A percentile compares a stretch with the other conserved stretches of the same genome.
Evolutionary conservation across 2,888 invertebrate genomes (phyloP).

Genomic region (Volucella bombylans): DNA sequence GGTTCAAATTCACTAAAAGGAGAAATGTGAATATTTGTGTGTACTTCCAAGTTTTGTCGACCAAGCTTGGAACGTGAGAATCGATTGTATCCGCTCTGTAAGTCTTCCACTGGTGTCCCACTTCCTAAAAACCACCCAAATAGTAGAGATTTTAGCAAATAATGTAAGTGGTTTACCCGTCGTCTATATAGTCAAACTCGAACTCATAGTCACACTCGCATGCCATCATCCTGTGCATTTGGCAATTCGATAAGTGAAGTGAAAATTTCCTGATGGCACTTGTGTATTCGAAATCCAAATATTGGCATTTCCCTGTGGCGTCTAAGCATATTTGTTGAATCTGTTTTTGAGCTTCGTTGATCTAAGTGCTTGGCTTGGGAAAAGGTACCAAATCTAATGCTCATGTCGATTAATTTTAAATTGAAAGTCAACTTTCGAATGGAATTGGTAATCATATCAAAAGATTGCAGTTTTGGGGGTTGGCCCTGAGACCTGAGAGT

Average conservation of each 20-base stretch:
- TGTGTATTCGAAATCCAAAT: conserved; percentile 61
- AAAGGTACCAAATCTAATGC: not conserved
- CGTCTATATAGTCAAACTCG: not conserved
- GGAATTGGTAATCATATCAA: no score
- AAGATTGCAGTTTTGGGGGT: no score
- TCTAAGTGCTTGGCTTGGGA: conserved; percentile 7
- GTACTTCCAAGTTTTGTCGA: conserved; percentile 13
- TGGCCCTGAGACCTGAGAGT: no score
- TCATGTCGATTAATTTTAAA: no score
- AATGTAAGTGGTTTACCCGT: conserved; percentile 63
- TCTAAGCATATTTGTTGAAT: conserved; percentile 54
- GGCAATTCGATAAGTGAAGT: conserved; percentile 65
- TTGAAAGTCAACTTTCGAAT: no score
- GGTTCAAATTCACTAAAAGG: conserved; percentile 9
- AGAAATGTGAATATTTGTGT: not conserved
- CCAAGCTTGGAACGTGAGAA: conserved; percentile 24
- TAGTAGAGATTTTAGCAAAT: conserved; percentile 52
- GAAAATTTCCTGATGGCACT: conserved; percentile 68
- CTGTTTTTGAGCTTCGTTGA: conserved; percentile 37
- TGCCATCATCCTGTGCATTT: conserved; percentile 44
- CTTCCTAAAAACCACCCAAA: not conserved
- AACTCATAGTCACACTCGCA: not conserved
- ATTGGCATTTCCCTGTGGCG: conserved; percentile 59
- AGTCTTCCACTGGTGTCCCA: conserved; percentile 1
- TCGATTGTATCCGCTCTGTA: conserved; percentile 63